Conservation (phyloP, 2,113 vertebrate genomes). For the Synodontis membranacea region DNA sequence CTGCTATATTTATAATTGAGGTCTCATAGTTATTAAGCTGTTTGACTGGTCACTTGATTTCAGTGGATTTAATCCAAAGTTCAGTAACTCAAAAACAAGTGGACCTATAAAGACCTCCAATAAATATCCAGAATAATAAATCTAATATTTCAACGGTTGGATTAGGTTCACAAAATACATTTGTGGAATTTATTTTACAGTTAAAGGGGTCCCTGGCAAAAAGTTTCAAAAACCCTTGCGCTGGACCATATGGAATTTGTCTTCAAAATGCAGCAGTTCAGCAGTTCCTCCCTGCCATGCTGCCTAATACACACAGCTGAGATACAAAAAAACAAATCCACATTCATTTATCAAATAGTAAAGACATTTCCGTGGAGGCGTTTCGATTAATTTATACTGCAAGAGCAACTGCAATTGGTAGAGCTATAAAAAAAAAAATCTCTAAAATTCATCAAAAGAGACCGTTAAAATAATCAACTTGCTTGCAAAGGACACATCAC, state of each 20-base stretch:
- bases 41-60: background rate
- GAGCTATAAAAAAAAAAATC: background rate
- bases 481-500: background rate
- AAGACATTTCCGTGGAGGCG: background rate
- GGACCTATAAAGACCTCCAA: too few species aligned
- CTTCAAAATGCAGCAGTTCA: background rate
- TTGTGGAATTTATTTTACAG: background rate
- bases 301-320: conserved; percentile 2
- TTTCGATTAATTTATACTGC: background rate
- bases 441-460: background rate
- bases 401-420: background rate
- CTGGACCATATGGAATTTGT: background rate
- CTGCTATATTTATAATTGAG: background rate
- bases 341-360: background rate
- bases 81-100: background rate
- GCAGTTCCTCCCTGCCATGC: background rate
- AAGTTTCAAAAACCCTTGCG: background rate
- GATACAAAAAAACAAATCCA: background rate
- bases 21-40: background rate
- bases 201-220: background rate
- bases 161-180: background rate
- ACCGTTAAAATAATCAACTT: too few species aligned
- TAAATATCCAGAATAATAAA: background rate
- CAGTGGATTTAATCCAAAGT: background rate
- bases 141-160: background rate